These are phyloP conservation scores for Diabrotica undecimpunctata DNA, from an alignment of 1,140 invertebrate species.

Conservation along the genomic window DNA sequence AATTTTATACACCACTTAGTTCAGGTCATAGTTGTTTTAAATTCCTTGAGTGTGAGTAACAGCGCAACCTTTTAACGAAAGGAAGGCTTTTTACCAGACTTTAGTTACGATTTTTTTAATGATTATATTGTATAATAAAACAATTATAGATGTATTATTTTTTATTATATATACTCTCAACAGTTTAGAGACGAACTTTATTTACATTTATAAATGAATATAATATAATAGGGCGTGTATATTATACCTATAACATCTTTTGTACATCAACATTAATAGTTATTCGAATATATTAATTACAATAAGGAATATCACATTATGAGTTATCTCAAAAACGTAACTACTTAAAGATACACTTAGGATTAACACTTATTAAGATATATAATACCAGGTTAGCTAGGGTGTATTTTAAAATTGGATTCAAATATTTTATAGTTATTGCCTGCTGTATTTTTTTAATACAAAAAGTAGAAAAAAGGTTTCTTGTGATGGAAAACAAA, in stretches of 20 bases:
- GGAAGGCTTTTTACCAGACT: too few species aligned
- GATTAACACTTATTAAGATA: background rate
- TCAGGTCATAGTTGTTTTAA: too few species aligned
- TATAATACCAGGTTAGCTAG: background rate
- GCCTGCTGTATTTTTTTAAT: too few species aligned
- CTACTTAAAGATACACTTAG: background rate
- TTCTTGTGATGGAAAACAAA: too few species aligned
- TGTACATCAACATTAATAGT: background rate
- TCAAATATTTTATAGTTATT: too few species aligned
- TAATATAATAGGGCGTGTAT: background rate
- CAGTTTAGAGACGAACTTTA: background rate
- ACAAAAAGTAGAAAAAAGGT: too few species aligned
- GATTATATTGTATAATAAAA: background rate
- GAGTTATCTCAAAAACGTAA: background rate
- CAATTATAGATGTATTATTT: background rate
- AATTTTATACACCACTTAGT: too few species aligned
- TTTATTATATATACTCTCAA: background rate
- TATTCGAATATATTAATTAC: background rate
- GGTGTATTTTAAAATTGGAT: too few species aligned
- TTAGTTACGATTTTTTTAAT: too few species aligned
- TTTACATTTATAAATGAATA: background rate
- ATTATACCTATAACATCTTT: background rate
- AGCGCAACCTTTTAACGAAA: too few species aligned
- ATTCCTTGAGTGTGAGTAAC: too few species aligned
- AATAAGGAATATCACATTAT: constrained; percentile 3